Evolutionary conservation across 2,797 vertebrate genomes (phyloP).

Genomic region (Gymnoscopelus braueri): DNA sequence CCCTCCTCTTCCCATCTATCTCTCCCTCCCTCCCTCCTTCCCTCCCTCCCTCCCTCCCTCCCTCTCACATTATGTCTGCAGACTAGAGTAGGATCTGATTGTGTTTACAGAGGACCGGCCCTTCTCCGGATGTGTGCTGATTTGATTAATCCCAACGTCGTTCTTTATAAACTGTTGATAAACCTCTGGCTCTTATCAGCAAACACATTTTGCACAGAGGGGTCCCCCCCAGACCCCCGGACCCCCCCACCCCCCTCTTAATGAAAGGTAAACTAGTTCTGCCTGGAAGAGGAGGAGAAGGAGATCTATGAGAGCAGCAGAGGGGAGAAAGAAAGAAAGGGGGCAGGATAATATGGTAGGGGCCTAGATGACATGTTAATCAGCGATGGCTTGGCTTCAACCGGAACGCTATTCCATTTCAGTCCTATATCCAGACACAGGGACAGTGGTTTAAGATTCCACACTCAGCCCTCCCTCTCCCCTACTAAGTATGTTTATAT

Average conservation of each 20-base stretch:
- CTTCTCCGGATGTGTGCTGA: constrained; percentile 62
- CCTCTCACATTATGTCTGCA: constrained; percentile 11
- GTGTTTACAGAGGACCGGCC: constrained; percentile 65
- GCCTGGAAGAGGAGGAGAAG: constrained; percentile 23
- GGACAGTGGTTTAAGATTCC: constrained; percentile 53
- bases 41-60: too few species aligned
- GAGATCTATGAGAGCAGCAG: constrained; percentile 1
- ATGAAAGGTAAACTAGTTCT: constrained; percentile 73
- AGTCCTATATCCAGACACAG: constrained; percentile 32
- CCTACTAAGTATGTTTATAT: constrained; percentile 55
- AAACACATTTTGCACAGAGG: constrained; percentile 70
- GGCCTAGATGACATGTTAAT: constrained; percentile 60
- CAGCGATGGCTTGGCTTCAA: constrained; percentile 52
- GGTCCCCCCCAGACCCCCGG: neutral
- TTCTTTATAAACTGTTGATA: constrained; percentile 77
- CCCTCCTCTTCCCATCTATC: neutral
- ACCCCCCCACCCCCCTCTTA: constrained; percentile 36
- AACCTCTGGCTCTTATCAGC: constrained; percentile 73
- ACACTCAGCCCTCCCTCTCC: constrained; percentile 32
- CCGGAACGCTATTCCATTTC: constrained; percentile 46
- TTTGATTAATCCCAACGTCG: constrained; percentile 71
- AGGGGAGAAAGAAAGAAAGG: constrained; percentile 18
- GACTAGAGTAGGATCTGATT: constrained; percentile 61
- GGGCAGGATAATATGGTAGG: neutral
- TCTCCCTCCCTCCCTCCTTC: neutral